Percentiles rank a stretch among this genome's conserved stretches.
Conservation (phyloP, 2,888 invertebrate genomes). For the Rhingia campestris region DNA sequence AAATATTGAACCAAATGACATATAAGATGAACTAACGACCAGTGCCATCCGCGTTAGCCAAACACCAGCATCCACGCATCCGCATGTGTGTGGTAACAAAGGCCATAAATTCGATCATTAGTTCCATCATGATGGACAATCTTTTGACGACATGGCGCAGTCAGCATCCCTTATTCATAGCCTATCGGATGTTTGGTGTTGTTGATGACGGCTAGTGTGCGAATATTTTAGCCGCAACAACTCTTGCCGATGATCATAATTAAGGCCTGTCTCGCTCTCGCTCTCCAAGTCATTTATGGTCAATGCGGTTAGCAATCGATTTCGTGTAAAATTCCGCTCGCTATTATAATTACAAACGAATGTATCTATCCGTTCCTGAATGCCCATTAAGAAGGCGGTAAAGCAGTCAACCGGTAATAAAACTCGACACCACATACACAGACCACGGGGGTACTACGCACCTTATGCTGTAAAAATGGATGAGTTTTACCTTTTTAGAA, state of each 20-base stretch:
- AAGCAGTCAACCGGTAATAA: slow-evolving; percentile 42
- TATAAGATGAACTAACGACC: slow-evolving; percentile 53
- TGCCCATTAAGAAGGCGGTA: slow-evolving; percentile 38
- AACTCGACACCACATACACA: slow-evolving; percentile 16
- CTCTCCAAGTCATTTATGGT: slow-evolving; percentile 60
- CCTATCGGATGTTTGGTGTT: neutral
- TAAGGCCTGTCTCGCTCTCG: slow-evolving; percentile 37
- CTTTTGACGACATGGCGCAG: slow-evolving; percentile 28
- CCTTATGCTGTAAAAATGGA: slow-evolving; percentile 46
- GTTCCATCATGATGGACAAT: slow-evolving; percentile 64
- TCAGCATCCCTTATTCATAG: slow-evolving; percentile 29
- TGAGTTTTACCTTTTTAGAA: slow-evolving; percentile 39
- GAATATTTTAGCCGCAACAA: slow-evolving; percentile 28
- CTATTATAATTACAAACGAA: slow-evolving; percentile 29
- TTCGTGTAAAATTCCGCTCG: slow-evolving; percentile 42
- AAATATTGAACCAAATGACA: slow-evolving; percentile 58
- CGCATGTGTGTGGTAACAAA: slow-evolving; percentile 26
- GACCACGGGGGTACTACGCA: slow-evolving; percentile 5
- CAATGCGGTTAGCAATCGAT: slow-evolving; percentile 61
- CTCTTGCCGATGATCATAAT: slow-evolving; percentile 42
- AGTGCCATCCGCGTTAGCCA: slow-evolving; percentile 29
- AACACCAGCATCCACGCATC: slow-evolving; percentile 17
- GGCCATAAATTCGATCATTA: slow-evolving; percentile 62
- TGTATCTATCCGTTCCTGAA: slow-evolving; percentile 34
- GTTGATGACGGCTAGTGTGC: slow-evolving; percentile 6